Conservation (phyloP, 1,140 invertebrate species). For the Drosophila pseudoobscura region DNA sequence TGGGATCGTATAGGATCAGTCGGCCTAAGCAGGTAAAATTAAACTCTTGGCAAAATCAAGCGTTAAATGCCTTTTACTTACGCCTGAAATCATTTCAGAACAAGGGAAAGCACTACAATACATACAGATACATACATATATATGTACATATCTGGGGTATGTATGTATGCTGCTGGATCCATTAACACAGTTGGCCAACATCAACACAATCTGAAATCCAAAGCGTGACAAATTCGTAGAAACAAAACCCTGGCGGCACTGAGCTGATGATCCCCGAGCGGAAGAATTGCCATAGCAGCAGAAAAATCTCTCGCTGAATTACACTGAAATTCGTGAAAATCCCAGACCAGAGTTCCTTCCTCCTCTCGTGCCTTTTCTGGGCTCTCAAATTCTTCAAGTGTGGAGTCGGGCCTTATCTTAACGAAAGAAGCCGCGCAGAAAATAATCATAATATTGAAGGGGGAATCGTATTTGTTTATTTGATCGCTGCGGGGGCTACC, state of each 20-base stretch:
- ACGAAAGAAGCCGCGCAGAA: conserved; percentile 21
- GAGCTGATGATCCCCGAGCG: conserved; percentile 15
- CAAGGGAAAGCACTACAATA: conserved; percentile 30
- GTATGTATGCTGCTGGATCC: conserved; percentile 40
- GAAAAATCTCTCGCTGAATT: conserved; percentile 33
- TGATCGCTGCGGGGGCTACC: conserved; percentile 49
- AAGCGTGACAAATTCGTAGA: conserved; percentile 79
- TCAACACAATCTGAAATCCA: conserved; percentile 78
- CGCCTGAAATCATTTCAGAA: conserved; percentile 56
- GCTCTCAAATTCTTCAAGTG: no score
- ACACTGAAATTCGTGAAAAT: conserved; percentile 9
- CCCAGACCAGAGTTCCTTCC: conserved; percentile 14
- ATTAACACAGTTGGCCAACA: conserved; percentile 72
- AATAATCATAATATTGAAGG: conserved; percentile 36
- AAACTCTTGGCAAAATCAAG: conserved; percentile 71
- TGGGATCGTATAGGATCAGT: conserved; percentile 39
- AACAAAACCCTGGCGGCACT: conserved; percentile 31
- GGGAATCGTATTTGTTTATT: conserved; percentile 68
- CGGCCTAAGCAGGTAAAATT: conserved; percentile 62
- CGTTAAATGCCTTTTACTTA: conserved; percentile 78
- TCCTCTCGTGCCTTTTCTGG: no score
- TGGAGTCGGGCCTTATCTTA: conserved; percentile 50
- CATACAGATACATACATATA: no score
- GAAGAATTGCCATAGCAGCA: conserved; percentile 69
- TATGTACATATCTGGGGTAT: not conserved